phyloP scores from a whole-genome alignment of 2,888 invertebrate genomes.

The Epirrita christyi region DNA sequence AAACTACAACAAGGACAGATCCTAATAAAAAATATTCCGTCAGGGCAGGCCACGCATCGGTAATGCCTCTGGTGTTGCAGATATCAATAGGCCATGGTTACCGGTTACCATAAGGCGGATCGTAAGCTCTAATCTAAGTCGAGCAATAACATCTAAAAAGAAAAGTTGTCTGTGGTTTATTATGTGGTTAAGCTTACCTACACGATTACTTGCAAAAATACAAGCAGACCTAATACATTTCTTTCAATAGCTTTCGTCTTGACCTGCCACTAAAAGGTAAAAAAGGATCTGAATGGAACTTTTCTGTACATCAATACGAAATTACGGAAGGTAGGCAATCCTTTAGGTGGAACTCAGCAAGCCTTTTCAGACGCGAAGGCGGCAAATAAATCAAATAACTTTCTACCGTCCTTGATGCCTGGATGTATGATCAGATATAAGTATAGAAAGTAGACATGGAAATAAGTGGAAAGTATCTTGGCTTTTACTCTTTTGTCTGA shows the following conservation, averaged over 20 bases:
- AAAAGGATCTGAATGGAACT: conserved; percentile 18
- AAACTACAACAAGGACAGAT: no score
- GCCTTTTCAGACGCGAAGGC: conserved; percentile 41
- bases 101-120: no score
- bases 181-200: no score
- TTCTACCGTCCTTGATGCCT: conserved; percentile 43
- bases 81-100: no score
- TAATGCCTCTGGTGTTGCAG: no score
- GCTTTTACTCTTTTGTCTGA: background rate
- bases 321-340: conserved; percentile 40
- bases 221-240: background rate
- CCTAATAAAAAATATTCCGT: no score
- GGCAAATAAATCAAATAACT: conserved; percentile 56
- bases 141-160: no score
- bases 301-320: conserved; percentile 41
- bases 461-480: background rate
- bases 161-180: no score
- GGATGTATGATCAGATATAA: conserved; percentile 1
- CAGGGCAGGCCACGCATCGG: no score
- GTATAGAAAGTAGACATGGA: background rate
- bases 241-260: background rate
- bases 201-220: background rate
- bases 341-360: conserved; percentile 29
- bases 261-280: conserved; percentile 5
- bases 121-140: no score